Conservation (phyloP, 2,797 vertebrate genomes). For the Neosilurus hyrtlii region DNA sequence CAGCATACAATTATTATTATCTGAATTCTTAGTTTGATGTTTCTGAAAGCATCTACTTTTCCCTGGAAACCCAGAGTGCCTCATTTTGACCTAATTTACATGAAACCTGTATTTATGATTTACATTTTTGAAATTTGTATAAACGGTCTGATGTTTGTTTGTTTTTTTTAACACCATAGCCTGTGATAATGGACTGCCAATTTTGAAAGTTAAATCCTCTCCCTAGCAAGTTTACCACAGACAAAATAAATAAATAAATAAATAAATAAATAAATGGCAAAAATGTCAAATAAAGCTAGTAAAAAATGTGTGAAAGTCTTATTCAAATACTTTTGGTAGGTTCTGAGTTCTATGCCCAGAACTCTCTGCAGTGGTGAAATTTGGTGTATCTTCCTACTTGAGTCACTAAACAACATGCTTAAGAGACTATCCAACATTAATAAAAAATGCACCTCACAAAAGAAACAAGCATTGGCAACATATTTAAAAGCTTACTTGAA, state of each 20-base stretch:
- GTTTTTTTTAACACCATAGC: background rate
- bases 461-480: constrained; percentile 27
- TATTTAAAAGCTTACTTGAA: constrained; percentile 15
- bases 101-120: background rate
- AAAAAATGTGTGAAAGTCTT: background rate
- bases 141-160: background rate
- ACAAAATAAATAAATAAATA: background rate
- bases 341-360: background rate
- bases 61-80: no score
- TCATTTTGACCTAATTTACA: background rate
- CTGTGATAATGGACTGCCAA: background rate
- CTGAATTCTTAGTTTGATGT: background rate
- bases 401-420: constrained; percentile 44
- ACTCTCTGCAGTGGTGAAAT: constrained; percentile 13
- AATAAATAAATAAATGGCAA: no score
- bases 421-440: constrained; percentile 40
- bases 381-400: constrained; percentile 22
- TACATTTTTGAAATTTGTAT: background rate
- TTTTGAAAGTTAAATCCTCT: background rate
- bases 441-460: constrained; percentile 48
- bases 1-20: background rate
- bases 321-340: constrained; percentile 4
- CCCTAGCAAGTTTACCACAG: background rate
- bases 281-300: background rate
- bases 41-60: background rate